Conservation (phyloP, 2,113 vertebrate genomes). For the Cervus canadensis region DNA sequence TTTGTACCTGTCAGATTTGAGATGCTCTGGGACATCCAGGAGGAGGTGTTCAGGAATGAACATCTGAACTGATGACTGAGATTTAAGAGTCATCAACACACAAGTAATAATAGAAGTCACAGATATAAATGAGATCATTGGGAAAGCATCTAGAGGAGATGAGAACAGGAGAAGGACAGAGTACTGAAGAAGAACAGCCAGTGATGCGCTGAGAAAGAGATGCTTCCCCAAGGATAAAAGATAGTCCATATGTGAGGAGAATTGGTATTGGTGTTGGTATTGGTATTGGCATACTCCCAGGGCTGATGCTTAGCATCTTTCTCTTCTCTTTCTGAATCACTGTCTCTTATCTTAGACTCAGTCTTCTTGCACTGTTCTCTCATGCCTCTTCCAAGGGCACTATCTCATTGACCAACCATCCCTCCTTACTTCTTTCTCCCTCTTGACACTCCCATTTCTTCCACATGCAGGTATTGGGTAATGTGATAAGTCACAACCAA, state of each 20-base stretch:
- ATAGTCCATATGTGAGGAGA: rapidly evolving
- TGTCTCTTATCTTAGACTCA: background rate
- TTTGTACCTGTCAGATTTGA: background rate
- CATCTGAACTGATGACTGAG: background rate
- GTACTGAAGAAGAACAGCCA: background rate
- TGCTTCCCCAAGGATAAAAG: background rate
- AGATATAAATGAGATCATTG: background rate
- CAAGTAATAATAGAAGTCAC: background rate
- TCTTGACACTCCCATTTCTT: background rate
- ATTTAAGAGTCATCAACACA: background rate
- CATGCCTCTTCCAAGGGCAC: background rate
- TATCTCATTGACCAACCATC: background rate
- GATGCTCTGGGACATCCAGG: background rate
- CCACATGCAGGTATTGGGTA: background rate
- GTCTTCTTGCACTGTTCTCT: background rate
- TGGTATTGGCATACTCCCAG: background rate
- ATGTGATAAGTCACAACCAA: background rate
- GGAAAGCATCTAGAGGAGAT: background rate
- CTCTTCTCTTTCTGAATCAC: background rate
- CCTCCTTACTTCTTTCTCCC: background rate
- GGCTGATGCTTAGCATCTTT: background rate
- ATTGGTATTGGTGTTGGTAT: background rate
- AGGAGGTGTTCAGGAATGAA: background rate
- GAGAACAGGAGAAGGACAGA: background rate
- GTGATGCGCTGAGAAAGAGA: background rate